Evolutionary conservation across 2,888 invertebrate genomes (phyloP).

Genomic region (Oasisia sp.): DNA sequence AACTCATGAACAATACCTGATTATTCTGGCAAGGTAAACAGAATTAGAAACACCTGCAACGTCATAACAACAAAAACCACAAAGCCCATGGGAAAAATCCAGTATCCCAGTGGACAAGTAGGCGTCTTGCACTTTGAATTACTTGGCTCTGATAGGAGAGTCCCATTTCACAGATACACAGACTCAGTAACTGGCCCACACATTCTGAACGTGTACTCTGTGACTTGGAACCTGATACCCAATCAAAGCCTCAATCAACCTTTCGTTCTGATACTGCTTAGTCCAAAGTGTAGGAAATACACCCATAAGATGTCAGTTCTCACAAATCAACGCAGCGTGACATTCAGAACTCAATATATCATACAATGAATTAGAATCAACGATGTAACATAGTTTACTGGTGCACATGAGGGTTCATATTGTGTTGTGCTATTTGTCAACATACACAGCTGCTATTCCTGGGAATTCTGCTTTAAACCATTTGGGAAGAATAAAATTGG

Average conservation of each 20-base stretch:
- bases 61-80: constrained; percentile 10
- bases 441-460: background rate
- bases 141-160: background rate
- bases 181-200: background rate
- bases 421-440: background rate
- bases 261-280: background rate
- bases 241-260: background rate
- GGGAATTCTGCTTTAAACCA: background rate
- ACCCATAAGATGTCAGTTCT: background rate
- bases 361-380: background rate
- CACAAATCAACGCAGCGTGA: background rate
- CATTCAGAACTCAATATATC: background rate
- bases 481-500: background rate
- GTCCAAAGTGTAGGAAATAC: background rate
- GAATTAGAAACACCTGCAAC: background rate
- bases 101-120: background rate
- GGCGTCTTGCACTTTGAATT: background rate
- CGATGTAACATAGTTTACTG: background rate
- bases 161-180: too few relatives aligned
- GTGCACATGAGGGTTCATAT: background rate
- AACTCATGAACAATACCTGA: constrained; percentile 10
- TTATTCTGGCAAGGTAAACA: background rate
- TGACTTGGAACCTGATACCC: background rate
- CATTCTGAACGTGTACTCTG: background rate
- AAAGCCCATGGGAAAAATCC: background rate